Evolutionary conservation across 2,113 vertebrate species (phyloP), one percentile per base, ranked within the genome.

Genomic region (Smithornis capensis): DNA sequence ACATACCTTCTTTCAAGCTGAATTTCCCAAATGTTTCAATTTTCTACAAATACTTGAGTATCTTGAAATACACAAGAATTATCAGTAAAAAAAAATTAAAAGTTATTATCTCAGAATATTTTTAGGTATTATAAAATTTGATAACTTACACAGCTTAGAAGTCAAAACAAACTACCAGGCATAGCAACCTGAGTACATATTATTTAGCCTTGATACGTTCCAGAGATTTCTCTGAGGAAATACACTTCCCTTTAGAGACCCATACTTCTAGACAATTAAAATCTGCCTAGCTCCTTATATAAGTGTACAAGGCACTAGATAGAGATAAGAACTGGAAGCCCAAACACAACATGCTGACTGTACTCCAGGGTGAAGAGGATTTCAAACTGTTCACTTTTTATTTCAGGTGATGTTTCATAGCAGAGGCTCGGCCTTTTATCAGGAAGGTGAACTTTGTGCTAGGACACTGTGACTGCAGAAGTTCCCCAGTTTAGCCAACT

Each of bases 321-420:
- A 65, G n/a, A 83, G 86, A 13, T 22, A 87, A 52, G 50, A 73
- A 80, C 21, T 29, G 13, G 45, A 80, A 87, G 55, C 13, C 16
- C 44, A 75, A 74, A 62, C 12, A 45, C 14, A 59, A 23, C 25
- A 25, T 21, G 19, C 18, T 89, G 38, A 60, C 40, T n/a, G 10
- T 5, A 11, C 14, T 53, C 14, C 15, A n/a, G 0, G 1, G 83
- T 10, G 42, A 94, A 87, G 0, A 0, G 6, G 37, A 15, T 78
- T 47, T 59, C 2, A 2, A 57, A 19, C 3, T 38, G 7, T 22
- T 50, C 14, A 3, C 7, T 24, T 92, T 57, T 53, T 29, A 62
- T 63, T 90, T 55, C 50, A 59, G 19, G 64, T 33, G 19, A 42
- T 63, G 73, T 69, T 83, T 83, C 0, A 0, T 11, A 80, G 35